phyloP scores from a whole-genome alignment of 1,140 invertebrate species.

The Eueides isabella region DNA sequence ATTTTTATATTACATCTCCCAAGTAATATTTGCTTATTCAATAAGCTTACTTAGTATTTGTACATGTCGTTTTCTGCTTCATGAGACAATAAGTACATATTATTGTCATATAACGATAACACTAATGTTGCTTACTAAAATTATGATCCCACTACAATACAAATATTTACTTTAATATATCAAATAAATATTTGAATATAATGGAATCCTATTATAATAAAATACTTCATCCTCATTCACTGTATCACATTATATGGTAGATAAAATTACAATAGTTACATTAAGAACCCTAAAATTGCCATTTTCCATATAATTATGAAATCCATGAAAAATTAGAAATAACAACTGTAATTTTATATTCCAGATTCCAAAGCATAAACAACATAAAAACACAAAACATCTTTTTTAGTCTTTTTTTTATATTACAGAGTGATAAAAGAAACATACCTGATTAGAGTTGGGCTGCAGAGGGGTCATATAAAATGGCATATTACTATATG shows the following conservation, averaged over 20 bases:
- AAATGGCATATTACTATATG: conserved; percentile 29
- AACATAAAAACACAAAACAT: not conserved
- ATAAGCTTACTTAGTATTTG: no score
- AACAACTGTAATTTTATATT: not conserved
- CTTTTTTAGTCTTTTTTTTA: not conserved
- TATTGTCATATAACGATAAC: no score
- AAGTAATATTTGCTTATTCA: no score
- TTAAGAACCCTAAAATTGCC: no score
- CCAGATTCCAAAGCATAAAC: not conserved
- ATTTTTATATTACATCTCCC: no score
- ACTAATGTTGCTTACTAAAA: no score
- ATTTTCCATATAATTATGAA: not conserved
- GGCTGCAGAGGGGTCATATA: conserved; percentile 29
- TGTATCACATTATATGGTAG: not conserved
- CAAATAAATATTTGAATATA: not conserved
- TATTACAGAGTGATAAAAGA: not conserved
- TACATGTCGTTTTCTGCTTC: no score
- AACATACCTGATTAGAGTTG: not conserved
- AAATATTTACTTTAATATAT: not conserved
- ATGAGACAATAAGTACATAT: no score
- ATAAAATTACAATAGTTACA: no score
- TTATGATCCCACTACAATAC: no score
- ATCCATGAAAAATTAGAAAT: not conserved
- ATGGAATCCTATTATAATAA: not conserved
- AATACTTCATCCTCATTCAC: not conserved